Base-by-base conservation (phyloP, 1,140 invertebrate species). In the Maniola jurtina region DNA sequence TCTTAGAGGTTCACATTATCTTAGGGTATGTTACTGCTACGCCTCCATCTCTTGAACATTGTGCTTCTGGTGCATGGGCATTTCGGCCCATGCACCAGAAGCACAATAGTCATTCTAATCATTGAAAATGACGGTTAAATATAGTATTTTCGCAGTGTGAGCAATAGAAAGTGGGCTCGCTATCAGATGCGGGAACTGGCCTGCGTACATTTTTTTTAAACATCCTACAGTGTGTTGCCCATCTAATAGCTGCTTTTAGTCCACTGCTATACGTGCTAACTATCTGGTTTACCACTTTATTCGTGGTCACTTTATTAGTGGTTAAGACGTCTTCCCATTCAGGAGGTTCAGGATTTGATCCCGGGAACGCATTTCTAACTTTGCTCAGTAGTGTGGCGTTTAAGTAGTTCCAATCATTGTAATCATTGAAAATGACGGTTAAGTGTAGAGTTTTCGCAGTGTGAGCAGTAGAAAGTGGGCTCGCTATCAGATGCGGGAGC, bases 171-270 rank as follows among this genome's bases (percentile, higher is more conserved):
- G 74, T 64, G 52, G 60, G 33, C 61, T 34, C 56, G 54, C 36
- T 68, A 64, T 68, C 61, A 68, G 57, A 68, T 64, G 61, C 54
- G 62, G 61, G 67, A 68, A 61, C 56, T 68, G 55, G 57, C 57
- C 62, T 35, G 72, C 57, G 70, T 66, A 72, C 70, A 75, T 75
- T 67, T 70, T 72, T n/a, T n/a, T n/a, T n/a, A n/a, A n/a, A n/a
- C n/a, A n/a, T n/a, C n/a, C n/a, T n/a, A n/a, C n/a, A 69, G 58
- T 71, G 71, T 70, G 68, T 70, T 68, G 70, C 61, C 54, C 71
- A 69, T 71, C 64, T 71, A 74, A 66, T 65, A 64, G 50, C 70
- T 64, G 48, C 10, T 4, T 15, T 52, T 52, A 52, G 48, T 52
- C 15, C 15, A 52, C 15, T 9, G 15, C 15, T 52, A 52, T 52